Percentiles rank a stretch among this genome's conserved stretches.
phyloP scores from a whole-genome alignment of 1,140 invertebrate genomes.

The Leptonema lineaticorne region DNA sequence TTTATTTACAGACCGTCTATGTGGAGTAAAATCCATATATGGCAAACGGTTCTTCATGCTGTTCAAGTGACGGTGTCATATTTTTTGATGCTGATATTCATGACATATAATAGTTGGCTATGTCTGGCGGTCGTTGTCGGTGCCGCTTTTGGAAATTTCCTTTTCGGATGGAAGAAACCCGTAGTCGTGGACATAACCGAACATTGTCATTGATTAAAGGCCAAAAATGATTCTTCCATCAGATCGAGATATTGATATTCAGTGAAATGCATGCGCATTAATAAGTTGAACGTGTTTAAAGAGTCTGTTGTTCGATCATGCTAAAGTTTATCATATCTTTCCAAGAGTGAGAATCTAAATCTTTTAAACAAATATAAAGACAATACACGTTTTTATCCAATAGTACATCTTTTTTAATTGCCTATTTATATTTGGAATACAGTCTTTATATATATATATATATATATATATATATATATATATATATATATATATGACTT shows the following conservation, averaged over 20 bases:
- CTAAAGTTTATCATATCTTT: too few species aligned
- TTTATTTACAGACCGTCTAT: conserved; percentile 72
- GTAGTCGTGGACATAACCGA: conserved; percentile 91
- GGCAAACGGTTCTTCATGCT: conserved; percentile 88
- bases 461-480: too few species aligned
- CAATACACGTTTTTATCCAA: too few species aligned
- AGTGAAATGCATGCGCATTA: too few species aligned
- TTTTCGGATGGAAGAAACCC: conserved; percentile 93
- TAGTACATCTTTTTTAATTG: too few species aligned
- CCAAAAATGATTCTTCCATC: neutral
- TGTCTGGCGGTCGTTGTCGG: conserved; percentile 88
- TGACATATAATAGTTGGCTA: conserved; percentile 97
- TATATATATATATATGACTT: too few species aligned
- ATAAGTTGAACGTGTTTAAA: too few species aligned
- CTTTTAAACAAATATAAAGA: too few species aligned
- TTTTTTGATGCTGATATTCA: conserved; percentile 96
- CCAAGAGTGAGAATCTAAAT: too few species aligned
- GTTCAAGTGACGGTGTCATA: conserved; percentile 89
- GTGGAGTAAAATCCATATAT: conserved; percentile 75
- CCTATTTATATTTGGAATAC: too few species aligned
- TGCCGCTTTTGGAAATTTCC: conserved; percentile 87
- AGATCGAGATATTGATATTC: conserved; percentile 13
- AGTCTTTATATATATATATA: too few species aligned
- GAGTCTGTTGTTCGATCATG: too few species aligned
- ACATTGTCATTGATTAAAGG: conserved; percentile 81